phyloP scores from a whole-genome alignment of 2,113 vertebrate species.

The Mixornis gularis region DNA sequence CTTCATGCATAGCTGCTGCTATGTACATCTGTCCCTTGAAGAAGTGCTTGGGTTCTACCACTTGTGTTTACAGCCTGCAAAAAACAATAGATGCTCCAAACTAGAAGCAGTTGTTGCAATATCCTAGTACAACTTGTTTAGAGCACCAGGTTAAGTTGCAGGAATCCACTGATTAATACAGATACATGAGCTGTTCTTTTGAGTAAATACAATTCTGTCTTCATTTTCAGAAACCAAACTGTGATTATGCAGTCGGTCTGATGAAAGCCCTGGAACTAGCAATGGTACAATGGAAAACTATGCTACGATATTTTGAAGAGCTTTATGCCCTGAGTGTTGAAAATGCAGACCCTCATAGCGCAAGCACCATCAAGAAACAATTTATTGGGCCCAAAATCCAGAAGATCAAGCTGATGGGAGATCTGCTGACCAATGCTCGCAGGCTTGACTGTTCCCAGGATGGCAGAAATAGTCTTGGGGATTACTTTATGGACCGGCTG shows the following conservation, averaged over 20 bases:
- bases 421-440: slow-evolving; percentile 73
- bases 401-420: slow-evolving; percentile 74
- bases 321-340: slow-evolving; percentile 68
- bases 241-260: slow-evolving; percentile 56
- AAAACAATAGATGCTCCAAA: not conserved
- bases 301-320: slow-evolving; percentile 68
- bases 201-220: not conserved
- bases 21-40: not conserved
- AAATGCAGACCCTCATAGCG: slow-evolving; percentile 67
- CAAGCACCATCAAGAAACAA: slow-evolving; percentile 70
- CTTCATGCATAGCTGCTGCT: not conserved
- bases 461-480: slow-evolving; percentile 67
- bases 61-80: not conserved
- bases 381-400: slow-evolving; percentile 67
- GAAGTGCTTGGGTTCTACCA: not conserved
- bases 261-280: slow-evolving; percentile 71
- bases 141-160: not conserved
- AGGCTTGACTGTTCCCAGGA: slow-evolving; percentile 70
- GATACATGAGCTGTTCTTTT: not conserved
- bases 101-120: not conserved
- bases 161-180: not conserved
- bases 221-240: slow-evolving; percentile 70
- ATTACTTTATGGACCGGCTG: slow-evolving; percentile 75
- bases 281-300: slow-evolving; percentile 71
- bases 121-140: not conserved